Conservation (phyloP, 2,113 vertebrate species). For the Thamnaconus septentrionalis region DNA sequence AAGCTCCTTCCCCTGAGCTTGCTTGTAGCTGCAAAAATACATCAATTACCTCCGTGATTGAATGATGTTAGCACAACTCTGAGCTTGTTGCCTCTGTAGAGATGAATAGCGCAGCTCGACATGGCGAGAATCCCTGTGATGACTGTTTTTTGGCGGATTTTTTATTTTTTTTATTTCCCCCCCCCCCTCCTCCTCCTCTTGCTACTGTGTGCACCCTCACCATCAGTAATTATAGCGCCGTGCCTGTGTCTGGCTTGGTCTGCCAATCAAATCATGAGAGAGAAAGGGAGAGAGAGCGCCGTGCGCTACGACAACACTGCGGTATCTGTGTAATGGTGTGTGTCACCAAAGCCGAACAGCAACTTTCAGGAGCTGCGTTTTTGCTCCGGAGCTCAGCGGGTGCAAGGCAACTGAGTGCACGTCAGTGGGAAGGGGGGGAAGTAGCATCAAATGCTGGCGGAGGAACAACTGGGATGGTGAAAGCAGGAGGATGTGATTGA, state of each 20-base stretch:
- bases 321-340: conserved; percentile 43
- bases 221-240: conserved; percentile 60
- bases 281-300: background rate
- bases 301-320: conserved; percentile 13
- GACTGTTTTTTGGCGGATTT: conserved; percentile 29
- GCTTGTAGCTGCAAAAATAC: conserved; percentile 44
- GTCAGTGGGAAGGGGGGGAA: conserved; percentile 34
- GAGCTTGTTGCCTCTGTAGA: conserved; percentile 49
- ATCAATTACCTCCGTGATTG: conserved; percentile 67
- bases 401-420: conserved; percentile 12
- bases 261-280: conserved; percentile 64
- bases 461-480: too few species aligned
- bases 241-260: conserved; percentile 44
- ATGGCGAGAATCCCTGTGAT: conserved; percentile 35
- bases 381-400: conserved; percentile 21
- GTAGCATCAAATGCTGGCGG: conserved; percentile 13
- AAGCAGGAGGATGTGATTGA: too few species aligned
- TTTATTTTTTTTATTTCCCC: conserved; percentile 27
- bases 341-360: conserved; percentile 17
- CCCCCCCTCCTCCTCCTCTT: background rate
- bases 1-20: conserved; percentile 50
- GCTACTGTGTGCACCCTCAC: conserved; percentile 8
- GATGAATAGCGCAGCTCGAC: conserved; percentile 52
- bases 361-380: conserved; percentile 33
- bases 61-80: conserved; percentile 64